phyloP scores from a whole-genome alignment of 2,888 invertebrate species.

The Andrena hattorfiana region DNA sequence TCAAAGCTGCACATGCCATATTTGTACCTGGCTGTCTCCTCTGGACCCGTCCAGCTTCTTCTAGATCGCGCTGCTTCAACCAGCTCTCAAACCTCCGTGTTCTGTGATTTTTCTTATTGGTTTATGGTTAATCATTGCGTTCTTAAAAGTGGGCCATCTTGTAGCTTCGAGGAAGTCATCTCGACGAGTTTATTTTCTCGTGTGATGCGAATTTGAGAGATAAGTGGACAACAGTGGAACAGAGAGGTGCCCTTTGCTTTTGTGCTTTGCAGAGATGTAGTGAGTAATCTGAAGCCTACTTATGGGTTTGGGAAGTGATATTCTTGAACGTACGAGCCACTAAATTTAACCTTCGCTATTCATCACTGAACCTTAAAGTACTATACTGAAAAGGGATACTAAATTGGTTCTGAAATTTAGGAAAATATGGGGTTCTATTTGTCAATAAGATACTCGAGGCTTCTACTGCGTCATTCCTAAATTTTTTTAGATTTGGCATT shows the following conservation, averaged over 20 bases:
- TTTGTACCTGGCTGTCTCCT: slow-evolving; percentile 47
- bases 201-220: not conserved
- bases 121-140: slow-evolving; percentile 24
- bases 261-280: not conserved
- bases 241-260: not conserved
- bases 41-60: slow-evolving; percentile 14
- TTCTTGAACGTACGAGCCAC: too few relatives aligned
- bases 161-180: not conserved
- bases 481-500: too few relatives aligned
- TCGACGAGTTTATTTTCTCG: not conserved
- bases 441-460: too few relatives aligned
- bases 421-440: too few relatives aligned
- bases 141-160: not conserved
- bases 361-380: too few relatives aligned
- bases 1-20: slow-evolving; percentile 50
- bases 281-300: too few relatives aligned
- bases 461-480: too few relatives aligned
- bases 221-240: not conserved
- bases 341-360: too few relatives aligned
- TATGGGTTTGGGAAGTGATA: too few relatives aligned
- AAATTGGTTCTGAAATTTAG: too few relatives aligned
- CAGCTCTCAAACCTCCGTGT: not conserved
- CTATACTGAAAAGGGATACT: too few relatives aligned
- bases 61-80: slow-evolving; percentile 1
- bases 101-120: slow-evolving; percentile 26